Base-by-base conservation (phyloP, 2,888 invertebrate species). In the Heliconius ismenius region DNA sequence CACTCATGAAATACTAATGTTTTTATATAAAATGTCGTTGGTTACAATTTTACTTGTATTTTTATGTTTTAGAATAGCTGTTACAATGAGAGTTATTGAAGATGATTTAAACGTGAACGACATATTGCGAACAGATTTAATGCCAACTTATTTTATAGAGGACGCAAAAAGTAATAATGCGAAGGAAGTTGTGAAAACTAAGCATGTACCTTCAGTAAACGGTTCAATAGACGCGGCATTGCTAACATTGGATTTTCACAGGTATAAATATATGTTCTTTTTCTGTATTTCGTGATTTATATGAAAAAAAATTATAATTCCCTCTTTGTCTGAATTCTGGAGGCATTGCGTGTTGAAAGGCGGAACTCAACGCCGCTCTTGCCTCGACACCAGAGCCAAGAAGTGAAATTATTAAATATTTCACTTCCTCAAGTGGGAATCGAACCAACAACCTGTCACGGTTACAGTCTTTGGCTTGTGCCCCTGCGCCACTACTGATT, bases 181-280 rank as follows among this genome's bases (percentile, higher is more conserved):
- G 18, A 78, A 74, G 43, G 68, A 79, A 54, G 84, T 84, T 39
- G 80, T 80, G 4, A 79, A 77, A 74, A 82, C 80, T 10, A 76
- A 73, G 11, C 13, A 80, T 74, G 72, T 80, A n/a, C 88, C 88
- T 78, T 89, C 84, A 49, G 83, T 87, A 0, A 94, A 96, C 84
- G 96, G 96, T 18, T 95, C 95, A 7, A 95, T 96, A 63, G 91
- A 93, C 81, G 95, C 95, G 62, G 97, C 97, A 0, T 90, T 96
- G 39, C 92, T 94, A 28, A 95, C 96, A 10, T 95, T 97, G 92
- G 93, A 93, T 76, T 97, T 94, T 90, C 97, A 97, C 87, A 96
- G 97, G 97, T n/a, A n/a, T n/a, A n/a, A n/a, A n/a, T n/a, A n/a
- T n/a, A n/a, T n/a, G n/a, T n/a, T n/a, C n/a, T n/a, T n/a, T n/a